Evolutionary conservation across 2,113 vertebrate genomes (phyloP), one percentile per base, ranked within the genome.

Genomic region (Entomyzon cyanotis): DNA sequence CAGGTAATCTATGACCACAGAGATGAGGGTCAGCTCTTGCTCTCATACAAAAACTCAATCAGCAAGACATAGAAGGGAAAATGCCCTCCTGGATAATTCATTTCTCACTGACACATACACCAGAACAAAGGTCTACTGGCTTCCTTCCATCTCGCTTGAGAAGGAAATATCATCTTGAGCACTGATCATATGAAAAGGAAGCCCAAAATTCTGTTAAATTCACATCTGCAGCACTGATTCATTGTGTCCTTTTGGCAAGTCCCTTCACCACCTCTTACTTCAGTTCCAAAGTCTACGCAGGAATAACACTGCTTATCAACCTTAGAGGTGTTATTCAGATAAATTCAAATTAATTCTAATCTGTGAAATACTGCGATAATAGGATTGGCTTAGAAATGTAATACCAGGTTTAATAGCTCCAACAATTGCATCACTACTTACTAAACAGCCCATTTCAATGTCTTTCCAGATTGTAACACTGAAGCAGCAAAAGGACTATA

Each of bases 341-440:
- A 69, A 75, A 71, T 76, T 68, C 49, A 73, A 85, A 88, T 90
- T 79, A 68, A 79, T 89, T 88, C 44, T 56, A 56, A 83, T 80
- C 49, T 86, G 52, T 21, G 15, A 88, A 94, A 80, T 73, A 39
- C 53, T 68, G 21, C 2, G 14, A 78, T 58, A 90, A 85, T 52
- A 94, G 76, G 59, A 87, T 52, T 84, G 60, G 37, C 64, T 93
- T 90, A 78, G 69, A 84, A 91, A 75, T 46, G 42, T 74, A 90
- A 79, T 42, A 30, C 18, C 63, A 73, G 59, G 30, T 75, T 95
- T 82, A 94, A 82, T 4, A 87, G 44, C 70, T 79, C 44, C 58
- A 88, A 79, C 49, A 94, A 94, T 39, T 83, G 53, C 53, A 85
- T 68, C 62, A 15, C 37, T 63, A n/a, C 65, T 70, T 53, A 50